These are phyloP conservation scores for Drosophila malerkotliana DNA, from an alignment of 1,140 invertebrate genomes.

Conservation along the genomic window DNA sequence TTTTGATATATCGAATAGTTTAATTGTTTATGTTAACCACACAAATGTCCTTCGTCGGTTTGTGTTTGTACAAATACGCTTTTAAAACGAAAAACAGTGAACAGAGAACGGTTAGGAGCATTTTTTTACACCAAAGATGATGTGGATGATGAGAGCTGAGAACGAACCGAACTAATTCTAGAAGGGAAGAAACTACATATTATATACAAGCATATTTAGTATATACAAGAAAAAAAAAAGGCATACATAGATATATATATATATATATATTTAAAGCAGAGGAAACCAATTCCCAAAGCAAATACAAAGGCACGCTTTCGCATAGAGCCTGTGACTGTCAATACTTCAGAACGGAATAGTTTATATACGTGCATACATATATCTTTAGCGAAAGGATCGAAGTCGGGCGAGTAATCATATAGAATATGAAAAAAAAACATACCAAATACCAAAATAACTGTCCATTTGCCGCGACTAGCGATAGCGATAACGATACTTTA, in stretches of 20 bases:
- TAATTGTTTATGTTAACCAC: slow-evolving; percentile 64
- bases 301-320: slow-evolving; percentile 63
- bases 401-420: slow-evolving; percentile 44
- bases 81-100: slow-evolving; percentile 49
- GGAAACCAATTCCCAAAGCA: slow-evolving; percentile 33
- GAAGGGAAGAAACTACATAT: slow-evolving; percentile 68
- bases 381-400: slow-evolving; percentile 73
- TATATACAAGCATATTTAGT: slow-evolving; percentile 69
- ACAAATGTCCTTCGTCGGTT: slow-evolving; percentile 60
- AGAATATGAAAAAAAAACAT: slow-evolving; percentile 42
- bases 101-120: slow-evolving; percentile 22
- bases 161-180: slow-evolving; percentile 50
- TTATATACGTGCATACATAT: slow-evolving; percentile 57
- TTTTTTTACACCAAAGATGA: slow-evolving; percentile 70
- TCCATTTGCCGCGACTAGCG: slow-evolving; percentile 40
- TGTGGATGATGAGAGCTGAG: not conserved
- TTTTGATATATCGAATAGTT: slow-evolving; percentile 80
- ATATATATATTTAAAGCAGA: slow-evolving; percentile 55
- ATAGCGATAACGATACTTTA: slow-evolving; percentile 36
- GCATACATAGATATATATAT: slow-evolving; percentile 54
- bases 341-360: slow-evolving; percentile 80
- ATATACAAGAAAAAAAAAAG: slow-evolving; percentile 51
- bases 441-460: slow-evolving; percentile 19
- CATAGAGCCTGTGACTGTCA: slow-evolving; percentile 83
- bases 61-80: slow-evolving; percentile 79